Evolutionary conservation across 2,797 vertebrate species (phyloP), one percentile per base, ranked within the genome.

Genomic region (Nyctalus aviator): DNA sequence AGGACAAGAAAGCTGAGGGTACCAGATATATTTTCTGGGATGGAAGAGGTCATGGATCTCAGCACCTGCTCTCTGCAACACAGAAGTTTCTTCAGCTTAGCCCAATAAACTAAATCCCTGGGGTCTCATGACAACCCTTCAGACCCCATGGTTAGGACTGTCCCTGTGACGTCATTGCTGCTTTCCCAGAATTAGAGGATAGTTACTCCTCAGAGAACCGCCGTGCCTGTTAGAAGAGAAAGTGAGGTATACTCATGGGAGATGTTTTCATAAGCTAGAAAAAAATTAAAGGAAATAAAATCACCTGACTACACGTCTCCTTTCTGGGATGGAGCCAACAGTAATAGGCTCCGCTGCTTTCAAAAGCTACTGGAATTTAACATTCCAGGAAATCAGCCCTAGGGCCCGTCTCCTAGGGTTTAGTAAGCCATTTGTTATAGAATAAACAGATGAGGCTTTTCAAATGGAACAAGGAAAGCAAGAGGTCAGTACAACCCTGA

Each of bases 371-470:
- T 35, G 37, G 90, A 95, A 95, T 62, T 92, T 72, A 75, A 91
- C 91, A 88, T 95, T 96, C 94, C 92, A 96, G 97, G 93, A 97
- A 96, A 81, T 44, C 23, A 37, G 90, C 84, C 88, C 32, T 75
- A 53, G 94, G 0, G 20, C 83, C 88, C 30, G 35, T 78, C 95
- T 95, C 64, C 12, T 75, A 69, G 76, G 94, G 85, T 93, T 95
- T 94, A 94, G 69, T 86, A 83, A 94, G 0, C 18, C 90, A 9
- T 23, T 94, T 91, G 92, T 92, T 64, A 85, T 13, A 90, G 82
- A 66, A 82, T 37, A 57, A 93, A 88, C 41, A 68, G 18, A 78
- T 5, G 0, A 46, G 72, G 71, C 68, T 64, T 96, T 89, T 37
- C 88, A 23, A 76, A 68, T 0, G 1, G 41, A 78, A 79, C 0